A percentile compares a stretch with the other conserved stretches of the same genome.
phyloP scores from a whole-genome alignment of 2,113 vertebrate genomes.

The Damaliscus lunatus region DNA sequence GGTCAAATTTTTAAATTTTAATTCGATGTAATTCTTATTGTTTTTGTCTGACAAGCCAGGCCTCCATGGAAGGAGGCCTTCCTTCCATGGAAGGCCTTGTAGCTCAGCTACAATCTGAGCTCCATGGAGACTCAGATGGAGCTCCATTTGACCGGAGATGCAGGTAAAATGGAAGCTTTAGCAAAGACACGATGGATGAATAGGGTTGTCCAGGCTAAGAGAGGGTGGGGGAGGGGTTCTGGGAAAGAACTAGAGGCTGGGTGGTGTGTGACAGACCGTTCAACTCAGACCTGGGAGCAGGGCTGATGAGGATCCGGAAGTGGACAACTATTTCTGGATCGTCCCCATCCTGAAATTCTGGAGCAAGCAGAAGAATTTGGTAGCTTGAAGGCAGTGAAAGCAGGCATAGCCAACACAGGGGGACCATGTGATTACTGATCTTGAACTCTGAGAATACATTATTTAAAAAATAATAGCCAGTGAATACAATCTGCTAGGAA shows the following conservation, averaged over 20 bases:
- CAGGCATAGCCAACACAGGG: not conserved
- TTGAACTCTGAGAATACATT: not conserved
- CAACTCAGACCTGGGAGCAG: not conserved
- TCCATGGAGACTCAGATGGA: not conserved
- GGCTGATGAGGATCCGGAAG: not conserved
- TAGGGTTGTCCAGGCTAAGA: not conserved
- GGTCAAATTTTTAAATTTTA: not conserved
- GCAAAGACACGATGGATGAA: not conserved
- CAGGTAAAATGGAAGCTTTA: not conserved
- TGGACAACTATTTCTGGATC: not conserved
- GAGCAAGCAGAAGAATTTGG: not conserved
- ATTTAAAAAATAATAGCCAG: not conserved
- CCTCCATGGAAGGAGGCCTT: not conserved
- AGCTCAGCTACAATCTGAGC: not conserved
- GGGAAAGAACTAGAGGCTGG: not conserved
- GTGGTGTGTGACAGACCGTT: rapidly evolving
- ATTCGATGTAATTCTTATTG: not conserved
- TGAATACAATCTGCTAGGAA: not conserved
- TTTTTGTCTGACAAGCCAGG: not conserved
- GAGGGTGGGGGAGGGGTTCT: not conserved
- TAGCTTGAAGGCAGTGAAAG: not conserved
- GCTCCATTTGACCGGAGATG: not conserved
- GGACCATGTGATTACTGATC: not conserved
- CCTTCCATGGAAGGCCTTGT: not conserved
- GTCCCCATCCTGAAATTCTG: not conserved